Base-by-base conservation (phyloP, 1,140 invertebrate species). In the Drosophila ogumai region DNA sequence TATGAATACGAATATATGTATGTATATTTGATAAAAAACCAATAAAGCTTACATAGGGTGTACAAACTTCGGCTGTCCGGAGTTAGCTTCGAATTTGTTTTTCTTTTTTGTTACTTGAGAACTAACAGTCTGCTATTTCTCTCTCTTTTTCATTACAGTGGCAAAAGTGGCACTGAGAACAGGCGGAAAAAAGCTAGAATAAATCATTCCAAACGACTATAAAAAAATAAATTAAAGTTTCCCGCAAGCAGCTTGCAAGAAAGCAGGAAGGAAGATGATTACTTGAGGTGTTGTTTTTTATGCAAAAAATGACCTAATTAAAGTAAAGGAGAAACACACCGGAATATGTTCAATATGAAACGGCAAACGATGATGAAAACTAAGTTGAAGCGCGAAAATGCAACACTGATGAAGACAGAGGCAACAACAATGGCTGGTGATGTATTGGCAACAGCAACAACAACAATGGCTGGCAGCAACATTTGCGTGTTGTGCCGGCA, bases 401-500 rank as follows among this genome's bases (percentile, higher is more conserved):
- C 31, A 73, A 34, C 49, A 52, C 8, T 31, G 32, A 10, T 38
- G 57, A n/a, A 31, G n/a, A 15, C 56, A 59, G 34, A 54, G 49
- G 22, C 34, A 65, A 22, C 67, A 41, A 22, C 34, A 68, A 36
- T 3, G 36, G 19, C 38, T 49, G 49, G 17, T 57, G 50, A 44
- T 38, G 65, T 56, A 43, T 55, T 61, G 46, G 32, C 36, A 65
- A 36, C 40, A 74, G 17, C 50, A 64, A 34, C 54, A 43, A 19
- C 50, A 65, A 34, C 54, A 38, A 64, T 44, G 44, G 36, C 22
- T 50, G 63, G 40, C 44, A 67, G 77, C 46, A 72, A 82, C 40
- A 67, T 86, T 82, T 86, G 82, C 52, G 44, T 86, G 32, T 75
- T 87, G 65, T 86, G 82, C 69, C 82, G 82, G 12, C 57, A 59